These are phyloP conservation scores for Platycnemis pennipes DNA, from an alignment of 2,888 invertebrate species.

Conservation along the genomic window DNA sequence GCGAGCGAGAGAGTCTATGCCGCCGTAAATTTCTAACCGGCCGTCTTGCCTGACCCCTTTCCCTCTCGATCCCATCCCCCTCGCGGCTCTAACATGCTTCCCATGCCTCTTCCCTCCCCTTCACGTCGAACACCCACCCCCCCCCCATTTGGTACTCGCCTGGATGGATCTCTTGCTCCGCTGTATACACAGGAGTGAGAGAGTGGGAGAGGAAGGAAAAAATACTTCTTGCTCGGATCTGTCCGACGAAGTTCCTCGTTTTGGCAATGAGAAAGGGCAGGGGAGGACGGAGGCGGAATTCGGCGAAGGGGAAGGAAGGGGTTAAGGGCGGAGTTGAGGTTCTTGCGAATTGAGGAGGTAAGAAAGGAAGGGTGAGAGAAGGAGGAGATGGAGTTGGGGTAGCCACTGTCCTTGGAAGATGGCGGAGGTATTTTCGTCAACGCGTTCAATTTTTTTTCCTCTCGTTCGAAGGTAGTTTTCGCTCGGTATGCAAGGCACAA, in stretches of 20 bases:
- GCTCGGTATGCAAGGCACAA: background rate
- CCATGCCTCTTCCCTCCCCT: background rate
- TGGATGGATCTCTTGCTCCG: background rate
- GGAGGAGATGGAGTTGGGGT: background rate
- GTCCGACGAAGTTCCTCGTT: constrained; percentile 2
- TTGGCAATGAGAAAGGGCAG: background rate
- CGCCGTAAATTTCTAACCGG: constrained; percentile 1
- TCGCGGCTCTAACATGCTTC: background rate
- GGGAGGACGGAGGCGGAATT: background rate
- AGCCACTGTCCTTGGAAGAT: background rate
- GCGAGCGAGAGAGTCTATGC: background rate
- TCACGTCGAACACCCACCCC: too few species aligned
- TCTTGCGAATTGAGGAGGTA: background rate
- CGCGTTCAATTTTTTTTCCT: background rate
- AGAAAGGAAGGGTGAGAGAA: background rate
- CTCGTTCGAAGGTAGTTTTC: background rate
- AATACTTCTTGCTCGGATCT: background rate
- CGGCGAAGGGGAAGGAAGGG: background rate
- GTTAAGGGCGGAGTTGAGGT: background rate
- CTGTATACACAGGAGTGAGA: too few species aligned
- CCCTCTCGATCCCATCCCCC: background rate
- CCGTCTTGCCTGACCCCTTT: background rate
- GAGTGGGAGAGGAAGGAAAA: too few species aligned
- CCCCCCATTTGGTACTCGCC: background rate
- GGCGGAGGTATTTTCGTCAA: background rate